These are phyloP conservation scores for Cavia aperea DNA, from an alignment of 2,113 vertebrate genomes.

Conservation along the genomic window DNA sequence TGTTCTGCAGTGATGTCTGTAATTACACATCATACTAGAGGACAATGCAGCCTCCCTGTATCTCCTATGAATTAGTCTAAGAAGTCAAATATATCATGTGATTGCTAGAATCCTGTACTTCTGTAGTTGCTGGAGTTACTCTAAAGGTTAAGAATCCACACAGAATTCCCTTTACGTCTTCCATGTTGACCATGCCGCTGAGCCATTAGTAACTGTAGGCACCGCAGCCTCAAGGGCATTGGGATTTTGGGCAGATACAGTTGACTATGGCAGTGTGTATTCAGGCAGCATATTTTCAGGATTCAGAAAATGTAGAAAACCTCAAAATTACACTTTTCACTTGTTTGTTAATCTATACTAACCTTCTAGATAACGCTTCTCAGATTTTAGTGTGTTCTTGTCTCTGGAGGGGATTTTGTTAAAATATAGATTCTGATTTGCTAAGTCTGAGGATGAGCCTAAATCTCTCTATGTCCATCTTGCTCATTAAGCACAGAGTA, in stretches of 20 bases:
- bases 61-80: conserved; percentile 1
- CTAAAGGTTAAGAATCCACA: background rate
- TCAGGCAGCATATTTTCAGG: background rate
- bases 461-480: background rate
- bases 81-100: background rate
- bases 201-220: background rate
- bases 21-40: background rate
- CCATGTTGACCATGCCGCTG: background rate
- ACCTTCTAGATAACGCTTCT: background rate
- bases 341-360: background rate
- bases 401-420: background rate
- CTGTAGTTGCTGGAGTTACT: background rate
- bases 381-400: background rate
- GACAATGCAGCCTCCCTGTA: background rate
- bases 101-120: background rate
- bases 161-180: background rate
- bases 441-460: background rate
- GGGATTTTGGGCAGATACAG: background rate
- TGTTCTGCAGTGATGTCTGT: background rate
- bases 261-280: background rate
- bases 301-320: conserved; percentile 33
- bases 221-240: background rate
- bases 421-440: background rate
- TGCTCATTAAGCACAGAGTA: background rate
- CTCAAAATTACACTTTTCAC: background rate